Evolutionary conservation across 2,113 vertebrate species (phyloP).

Genomic region (Nesospiza acunhae): DNA sequence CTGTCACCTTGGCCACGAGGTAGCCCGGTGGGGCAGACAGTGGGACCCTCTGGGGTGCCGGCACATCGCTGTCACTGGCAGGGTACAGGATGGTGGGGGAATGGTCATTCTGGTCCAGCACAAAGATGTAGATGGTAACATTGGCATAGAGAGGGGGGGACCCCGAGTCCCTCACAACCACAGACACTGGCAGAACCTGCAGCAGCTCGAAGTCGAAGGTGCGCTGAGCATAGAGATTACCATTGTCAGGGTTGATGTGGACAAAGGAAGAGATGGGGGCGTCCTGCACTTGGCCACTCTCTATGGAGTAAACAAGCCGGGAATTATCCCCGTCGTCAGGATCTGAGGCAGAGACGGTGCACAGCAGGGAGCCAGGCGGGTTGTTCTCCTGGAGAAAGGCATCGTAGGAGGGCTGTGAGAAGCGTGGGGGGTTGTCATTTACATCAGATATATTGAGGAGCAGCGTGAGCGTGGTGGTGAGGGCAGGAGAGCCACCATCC

Average conservation of each 20-base stretch:
- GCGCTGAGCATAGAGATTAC: slow-evolving; percentile 79
- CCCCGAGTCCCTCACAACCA: slow-evolving; percentile 74
- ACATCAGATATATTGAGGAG: slow-evolving; percentile 84
- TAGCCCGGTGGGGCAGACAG: slow-evolving; percentile 80
- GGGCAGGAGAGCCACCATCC: slow-evolving; percentile 80
- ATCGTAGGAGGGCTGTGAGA: slow-evolving; percentile 75
- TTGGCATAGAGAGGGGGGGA: slow-evolving; percentile 70
- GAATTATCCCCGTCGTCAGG: slow-evolving; percentile 78
- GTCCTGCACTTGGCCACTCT: slow-evolving; percentile 70
- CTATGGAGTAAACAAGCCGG: slow-evolving; percentile 77
- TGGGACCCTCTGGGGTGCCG: slow-evolving; percentile 75
- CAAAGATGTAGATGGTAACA: slow-evolving; percentile 75
- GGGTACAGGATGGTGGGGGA: slow-evolving; percentile 81
- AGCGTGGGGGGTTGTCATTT: slow-evolving; percentile 84
- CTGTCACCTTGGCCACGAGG: slow-evolving; percentile 87
- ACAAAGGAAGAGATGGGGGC: slow-evolving; percentile 79
- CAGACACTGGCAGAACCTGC: slow-evolving; percentile 73
- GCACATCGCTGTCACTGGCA: slow-evolving; percentile 59
- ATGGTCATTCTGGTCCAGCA: slow-evolving; percentile 82
- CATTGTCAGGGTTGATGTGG: slow-evolving; percentile 81
- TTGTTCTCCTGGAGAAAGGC: slow-evolving; percentile 81
- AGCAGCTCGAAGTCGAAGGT: slow-evolving; percentile 80
- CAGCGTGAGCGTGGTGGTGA: slow-evolving; percentile 75
- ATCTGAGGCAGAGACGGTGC: slow-evolving; percentile 81
- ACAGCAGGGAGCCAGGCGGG: slow-evolving; percentile 79